Percentiles rank a stretch among this genome's conserved stretches.
Evolutionary conservation across 2,113 vertebrate genomes (phyloP).

Genomic region (Catharus fuscescens): DNA sequence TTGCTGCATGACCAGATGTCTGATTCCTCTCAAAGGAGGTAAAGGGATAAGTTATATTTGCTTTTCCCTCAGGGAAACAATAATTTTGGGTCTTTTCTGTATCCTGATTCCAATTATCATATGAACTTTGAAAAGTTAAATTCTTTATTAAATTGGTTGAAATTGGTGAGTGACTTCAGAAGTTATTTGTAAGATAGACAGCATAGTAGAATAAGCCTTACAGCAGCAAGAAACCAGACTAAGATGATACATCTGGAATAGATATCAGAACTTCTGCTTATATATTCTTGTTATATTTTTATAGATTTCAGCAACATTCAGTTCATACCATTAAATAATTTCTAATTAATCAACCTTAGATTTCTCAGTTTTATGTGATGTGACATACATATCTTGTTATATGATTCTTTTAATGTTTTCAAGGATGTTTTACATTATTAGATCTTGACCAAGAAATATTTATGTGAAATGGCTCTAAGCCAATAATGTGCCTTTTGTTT

Average conservation of each 20-base stretch:
- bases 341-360: constrained; percentile 69
- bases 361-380: constrained; percentile 60
- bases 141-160: neutral
- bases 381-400: constrained; percentile 61
- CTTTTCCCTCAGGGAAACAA: neutral
- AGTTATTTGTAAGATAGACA: neutral
- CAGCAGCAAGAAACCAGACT: neutral
- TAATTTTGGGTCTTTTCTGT: neutral
- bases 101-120: neutral
- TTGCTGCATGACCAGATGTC: neutral
- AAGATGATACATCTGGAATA: constrained; percentile 38
- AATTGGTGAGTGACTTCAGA: neutral
- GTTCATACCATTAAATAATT: constrained; percentile 24
- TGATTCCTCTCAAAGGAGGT: neutral
- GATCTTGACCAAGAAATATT: constrained; percentile 72
- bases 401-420: constrained; percentile 60
- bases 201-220: neutral
- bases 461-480: constrained; percentile 70
- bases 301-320: constrained; percentile 30
- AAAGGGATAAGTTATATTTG: neutral
- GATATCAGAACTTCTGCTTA: constrained; percentile 2
- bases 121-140: neutral
- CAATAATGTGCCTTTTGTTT: constrained; percentile 70
- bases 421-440: constrained; percentile 68
- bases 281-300: neutral